Percentiles rank a stretch among this genome's conserved stretches.
Conservation (phyloP, 2,888 invertebrate species). For the Aricia artaxerxes region DNA sequence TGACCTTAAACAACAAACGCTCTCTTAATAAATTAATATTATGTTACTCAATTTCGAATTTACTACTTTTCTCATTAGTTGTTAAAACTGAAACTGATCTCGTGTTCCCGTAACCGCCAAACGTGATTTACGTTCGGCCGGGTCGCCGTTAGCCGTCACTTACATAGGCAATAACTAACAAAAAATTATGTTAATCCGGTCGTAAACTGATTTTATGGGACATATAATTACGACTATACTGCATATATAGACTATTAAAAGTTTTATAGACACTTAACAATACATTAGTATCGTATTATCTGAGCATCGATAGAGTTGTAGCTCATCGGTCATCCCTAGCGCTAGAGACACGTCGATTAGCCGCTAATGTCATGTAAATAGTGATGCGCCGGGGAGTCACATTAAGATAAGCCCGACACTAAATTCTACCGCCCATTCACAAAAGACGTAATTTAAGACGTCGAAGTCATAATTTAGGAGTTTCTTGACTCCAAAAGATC, state of each 20-base stretch:
- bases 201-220: slow-evolving; percentile 26
- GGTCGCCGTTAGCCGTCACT: slow-evolving; percentile 16
- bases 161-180: slow-evolving; percentile 17
- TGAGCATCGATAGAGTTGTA: slow-evolving; percentile 22
- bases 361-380: slow-evolving; percentile 78
- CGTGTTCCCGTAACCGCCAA: slow-evolving; percentile 1
- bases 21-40: neutral
- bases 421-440: slow-evolving; percentile 25
- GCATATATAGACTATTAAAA: slow-evolving; percentile 21
- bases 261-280: slow-evolving; percentile 27
- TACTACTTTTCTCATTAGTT: neutral
- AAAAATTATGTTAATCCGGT: slow-evolving; percentile 28
- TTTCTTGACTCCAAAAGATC: slow-evolving; percentile 17
- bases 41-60: neutral
- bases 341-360: slow-evolving; percentile 66
- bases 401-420: slow-evolving; percentile 54
- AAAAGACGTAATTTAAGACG: neutral
- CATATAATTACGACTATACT: slow-evolving; percentile 25
- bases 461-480: slow-evolving; percentile 5
- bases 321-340: slow-evolving; percentile 28
- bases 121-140: slow-evolving; percentile 27
- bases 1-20: no score
- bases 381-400: slow-evolving; percentile 60
- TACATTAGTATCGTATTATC: slow-evolving; percentile 26
- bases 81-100: neutral